Conservation (phyloP, 2,113 vertebrate species). For the Gila orcuttii region DNA sequence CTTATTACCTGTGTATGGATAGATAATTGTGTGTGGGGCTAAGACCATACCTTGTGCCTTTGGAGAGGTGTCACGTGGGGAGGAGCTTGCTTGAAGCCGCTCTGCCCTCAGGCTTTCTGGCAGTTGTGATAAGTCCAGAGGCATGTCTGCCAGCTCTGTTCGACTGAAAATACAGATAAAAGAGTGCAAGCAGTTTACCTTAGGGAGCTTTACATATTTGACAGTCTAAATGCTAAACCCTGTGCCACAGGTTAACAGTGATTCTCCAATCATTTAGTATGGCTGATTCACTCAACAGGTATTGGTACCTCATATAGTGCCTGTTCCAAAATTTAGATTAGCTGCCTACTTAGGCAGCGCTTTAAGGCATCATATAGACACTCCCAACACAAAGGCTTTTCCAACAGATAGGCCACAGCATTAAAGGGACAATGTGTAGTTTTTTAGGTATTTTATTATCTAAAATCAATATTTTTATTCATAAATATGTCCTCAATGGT, state of each 20-base stretch:
- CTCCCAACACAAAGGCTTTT: no score
- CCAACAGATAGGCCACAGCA: no score
- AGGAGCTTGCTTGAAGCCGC: constrained; percentile 68
- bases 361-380: not conserved
- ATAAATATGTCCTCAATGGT: no score
- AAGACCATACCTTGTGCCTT: constrained; percentile 71
- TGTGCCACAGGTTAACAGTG: not conserved
- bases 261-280: not conserved
- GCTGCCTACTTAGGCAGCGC: not conserved
- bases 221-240: constrained; percentile 4
- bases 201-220: constrained; percentile 22
- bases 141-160: constrained; percentile 78
- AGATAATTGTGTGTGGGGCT: constrained; percentile 16
- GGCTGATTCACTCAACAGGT: constrained; percentile 9
- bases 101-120: constrained; percentile 76
- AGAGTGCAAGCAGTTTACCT: constrained; percentile 22
- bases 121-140: constrained; percentile 84
- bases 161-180: constrained; percentile 71
- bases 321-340: not conserved
- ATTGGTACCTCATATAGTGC: not conserved
- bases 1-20: not conserved
- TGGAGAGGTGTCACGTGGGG: constrained; percentile 65
- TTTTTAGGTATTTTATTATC: no score
- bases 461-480: no score
- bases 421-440: no score